Base-by-base conservation (phyloP, 2,797 vertebrate genomes). In the Cetoscarus ocellatus region DNA sequence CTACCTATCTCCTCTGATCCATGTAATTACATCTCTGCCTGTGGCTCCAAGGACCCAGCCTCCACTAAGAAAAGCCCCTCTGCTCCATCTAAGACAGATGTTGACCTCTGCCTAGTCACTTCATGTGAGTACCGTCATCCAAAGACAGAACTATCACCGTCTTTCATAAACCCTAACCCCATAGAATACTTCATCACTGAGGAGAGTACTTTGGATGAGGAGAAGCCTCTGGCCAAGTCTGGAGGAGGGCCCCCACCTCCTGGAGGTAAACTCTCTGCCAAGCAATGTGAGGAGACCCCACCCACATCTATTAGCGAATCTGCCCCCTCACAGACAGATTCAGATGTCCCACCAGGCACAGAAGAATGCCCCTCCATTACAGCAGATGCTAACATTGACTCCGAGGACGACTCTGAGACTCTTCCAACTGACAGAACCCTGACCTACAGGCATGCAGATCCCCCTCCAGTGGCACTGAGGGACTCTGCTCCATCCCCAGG, bases 291-390 rank as follows among this genome's bases (percentile, higher is more conserved):
- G 1, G 98, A 99, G 88, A 99, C 98, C 1, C 98, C 98, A 57
- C 97, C 97, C 64, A 99, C 98, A 8, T 99, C 98, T 0, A 90
- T 99, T 12, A 99, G 98, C 0, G 98, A 99, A 84, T 99, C 98
- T 0, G 97, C 91, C 17, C 98, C 97, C 0, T 97, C 98, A 15
- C 98, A 99, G 83, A 99, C 98, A 0, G 98, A 99, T 87, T 99
- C 98, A 0, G 98, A 99, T 84, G 97, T 99, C 14, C 98, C 98
- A 9, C 98, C 98, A 0, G 98, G 98, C 57, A 99, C 98, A 0
- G 98, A 99, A 74, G 98, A 99, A 78, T 99, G 98, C 50, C 98
- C 98, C 59, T 99, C 98, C 61, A 99, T 99, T 86, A 99, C 98
- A 77, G 98, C 98, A 18, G 98, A 99, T 86, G 98, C 97, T 68